Evolutionary conservation across 2,888 invertebrate genomes (phyloP), one percentile per base, ranked within the genome.

Genomic region (Standfussiana lucernea): DNA sequence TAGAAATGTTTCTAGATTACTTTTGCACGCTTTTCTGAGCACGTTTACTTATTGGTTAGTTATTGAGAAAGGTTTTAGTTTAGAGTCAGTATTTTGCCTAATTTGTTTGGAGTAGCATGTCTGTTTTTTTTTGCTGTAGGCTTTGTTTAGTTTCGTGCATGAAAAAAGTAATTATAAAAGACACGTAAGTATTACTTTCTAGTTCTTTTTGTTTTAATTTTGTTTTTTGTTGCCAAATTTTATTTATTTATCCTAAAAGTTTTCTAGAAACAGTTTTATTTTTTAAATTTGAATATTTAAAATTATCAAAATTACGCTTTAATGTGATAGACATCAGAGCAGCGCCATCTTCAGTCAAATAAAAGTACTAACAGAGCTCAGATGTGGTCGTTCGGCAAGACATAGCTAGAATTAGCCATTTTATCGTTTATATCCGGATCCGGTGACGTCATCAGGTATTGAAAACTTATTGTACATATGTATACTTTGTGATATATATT

Each of bases 351-450:
- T 84, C 67, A 88, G 89, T 87, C 89, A 87, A 85, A 75, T 86
- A 88, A 89, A 88, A n/a, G 86, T 89, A 95, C 93, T 95, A 95
- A 96, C 93, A 85, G 96, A 95, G 96, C 96, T 95, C 94, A 88
- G 95, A 95, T 96, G 96, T 96, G 96, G 95, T 94, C 95, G 95
- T 93, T 93, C 89, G 95, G 96, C 96, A 96, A 96, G 96, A 96
- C 96, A 96, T 96, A 96, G 95, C 83, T 93, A 93, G 93, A 89
- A 90, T 84, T 78, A 87, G 73, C 80, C 75, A 75, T 72, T 77
- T 70, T 83, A 86, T 85, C 84, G 75, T 79, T 88, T 82, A 83
- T 77, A 79, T 85, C 83, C 80, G 87, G 88, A 90, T 88, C 88
- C 87, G 80, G 92, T 91, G 92, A 92, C 91, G 79, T 86, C 91